Percentiles rank a stretch among this genome's conserved stretches.
These are phyloP conservation scores for Peromyscus aztecus DNA, from an alignment of 2,797 vertebrate species.

Conservation along the genomic window DNA sequence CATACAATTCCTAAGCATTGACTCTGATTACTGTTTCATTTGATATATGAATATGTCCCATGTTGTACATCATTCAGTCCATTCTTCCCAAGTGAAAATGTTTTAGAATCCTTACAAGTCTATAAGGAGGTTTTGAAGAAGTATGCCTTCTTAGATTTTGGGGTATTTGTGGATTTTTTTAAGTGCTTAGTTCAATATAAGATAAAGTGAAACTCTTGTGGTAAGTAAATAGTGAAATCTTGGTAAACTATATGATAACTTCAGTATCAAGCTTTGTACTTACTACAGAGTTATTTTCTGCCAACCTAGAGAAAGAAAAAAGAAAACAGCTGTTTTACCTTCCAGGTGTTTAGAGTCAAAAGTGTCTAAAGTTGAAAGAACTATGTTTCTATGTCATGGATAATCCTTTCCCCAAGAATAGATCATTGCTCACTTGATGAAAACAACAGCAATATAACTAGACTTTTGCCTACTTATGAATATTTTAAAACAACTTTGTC, in stretches of 20 bases:
- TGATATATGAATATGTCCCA: neutral
- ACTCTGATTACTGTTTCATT: neutral
- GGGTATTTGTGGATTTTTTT: neutral
- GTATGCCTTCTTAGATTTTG: neutral
- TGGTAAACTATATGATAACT: neutral
- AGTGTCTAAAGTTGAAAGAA: conserved; percentile 29
- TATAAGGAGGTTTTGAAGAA: neutral
- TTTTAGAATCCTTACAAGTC: neutral
- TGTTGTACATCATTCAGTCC: neutral
- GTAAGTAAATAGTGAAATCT: conserved; percentile 41
- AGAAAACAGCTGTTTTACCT: conserved; percentile 14
- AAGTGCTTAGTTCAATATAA: neutral
- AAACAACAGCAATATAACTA: neutral
- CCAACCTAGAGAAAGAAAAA: conserved; percentile 25
- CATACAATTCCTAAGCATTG: neutral
- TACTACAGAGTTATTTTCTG: conserved; percentile 58
- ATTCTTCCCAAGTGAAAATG: neutral
- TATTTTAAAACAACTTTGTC: conserved; percentile 54
- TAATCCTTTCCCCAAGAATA: conserved; percentile 8
- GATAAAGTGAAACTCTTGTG: neutral
- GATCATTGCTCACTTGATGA: neutral
- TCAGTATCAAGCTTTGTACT: conserved; percentile 30
- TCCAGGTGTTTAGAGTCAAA: conserved; percentile 37
- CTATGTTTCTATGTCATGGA: conserved; percentile 34
- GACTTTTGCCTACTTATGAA: neutral